These are phyloP conservation scores for Choristoneura fumiferana DNA, from an alignment of 1,140 invertebrate species.

Conservation along the genomic window DNA sequence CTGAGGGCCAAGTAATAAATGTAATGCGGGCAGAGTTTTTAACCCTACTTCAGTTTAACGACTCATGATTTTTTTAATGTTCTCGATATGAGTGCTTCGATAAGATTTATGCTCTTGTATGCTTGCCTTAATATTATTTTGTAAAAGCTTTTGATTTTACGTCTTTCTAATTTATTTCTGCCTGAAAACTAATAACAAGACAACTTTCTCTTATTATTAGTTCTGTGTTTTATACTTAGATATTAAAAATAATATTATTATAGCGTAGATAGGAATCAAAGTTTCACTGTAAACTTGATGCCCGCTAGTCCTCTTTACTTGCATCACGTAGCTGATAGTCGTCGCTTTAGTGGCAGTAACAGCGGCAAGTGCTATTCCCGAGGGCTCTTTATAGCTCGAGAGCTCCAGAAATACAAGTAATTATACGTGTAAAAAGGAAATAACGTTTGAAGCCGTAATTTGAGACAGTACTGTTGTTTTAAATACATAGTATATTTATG, in stretches of 20 bases:
- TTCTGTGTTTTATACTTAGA: no score
- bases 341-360: conserved; percentile 48
- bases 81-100: neutral
- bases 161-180: no score
- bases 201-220: no score
- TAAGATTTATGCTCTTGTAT: no score
- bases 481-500: neutral
- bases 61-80: neutral
- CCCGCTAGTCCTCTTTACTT: conserved; percentile 30
- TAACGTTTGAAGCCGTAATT: conserved; percentile 25
- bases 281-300: no score
- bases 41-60: conserved; percentile 3
- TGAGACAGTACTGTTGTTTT: neutral
- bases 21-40: conserved; percentile 11
- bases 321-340: conserved; percentile 42
- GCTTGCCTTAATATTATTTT: no score
- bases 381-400: conserved; percentile 41
- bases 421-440: conserved; percentile 44
- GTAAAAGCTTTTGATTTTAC: no score
- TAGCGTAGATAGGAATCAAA: no score
- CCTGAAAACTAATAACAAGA: no score
- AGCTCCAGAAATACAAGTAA: conserved; percentile 46
- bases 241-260: no score
- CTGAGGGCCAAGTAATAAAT: conserved; percentile 28
- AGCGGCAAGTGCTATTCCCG: conserved; percentile 42